Evolutionary conservation across 2,113 vertebrate species (phyloP), one percentile per base, ranked within the genome.

Genomic region (Scopus umbretta): DNA sequence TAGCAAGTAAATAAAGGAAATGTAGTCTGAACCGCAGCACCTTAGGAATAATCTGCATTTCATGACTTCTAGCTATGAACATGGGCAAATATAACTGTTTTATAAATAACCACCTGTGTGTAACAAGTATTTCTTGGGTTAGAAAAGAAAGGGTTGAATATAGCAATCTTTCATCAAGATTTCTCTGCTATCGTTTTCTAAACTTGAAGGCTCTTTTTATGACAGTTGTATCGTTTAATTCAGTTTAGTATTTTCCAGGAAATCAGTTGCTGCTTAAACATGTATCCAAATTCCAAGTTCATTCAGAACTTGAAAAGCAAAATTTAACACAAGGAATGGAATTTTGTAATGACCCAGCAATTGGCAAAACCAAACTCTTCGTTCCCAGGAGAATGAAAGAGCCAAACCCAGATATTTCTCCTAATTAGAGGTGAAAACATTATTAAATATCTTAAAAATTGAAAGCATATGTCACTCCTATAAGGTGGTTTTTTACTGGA

Each of bases 401-500:
- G 81, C 81, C 92, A 94, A 96, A 86, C 66, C 55, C 85, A 96
- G 92, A 92, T 62, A 95, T 92, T 95, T 84, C 67, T 92, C 82
- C 65, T 94, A 95, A 95, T 96, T 95, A 95, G 84, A 96, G 95
- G 93, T 93, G 91, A 96, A 97, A 97, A 96, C 72, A 88, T 96
- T 90, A 92, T 92, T 95, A 94, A 97, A 97, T 86, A 68, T 70
- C 74, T 92, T 43, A 43, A 92, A 96, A 96, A 97, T 92, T 66
- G 81, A 90, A 96, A 90, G 92, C 90, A 88, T 16, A 94, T 94
- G 97, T 40, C 85, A 79, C 59, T 96, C 67, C 92, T 91, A 40
- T 66, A 90, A 97, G 94, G 95, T 95, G 95, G 49, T 36, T 82
- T 93, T 96, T 96, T 96, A 94, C 96, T 97, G 97, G 97, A 97